Percentiles rank a stretch among this genome's conserved stretches.
Conservation (phyloP, 1,140 invertebrate genomes). For the Musca vetustissima region DNA sequence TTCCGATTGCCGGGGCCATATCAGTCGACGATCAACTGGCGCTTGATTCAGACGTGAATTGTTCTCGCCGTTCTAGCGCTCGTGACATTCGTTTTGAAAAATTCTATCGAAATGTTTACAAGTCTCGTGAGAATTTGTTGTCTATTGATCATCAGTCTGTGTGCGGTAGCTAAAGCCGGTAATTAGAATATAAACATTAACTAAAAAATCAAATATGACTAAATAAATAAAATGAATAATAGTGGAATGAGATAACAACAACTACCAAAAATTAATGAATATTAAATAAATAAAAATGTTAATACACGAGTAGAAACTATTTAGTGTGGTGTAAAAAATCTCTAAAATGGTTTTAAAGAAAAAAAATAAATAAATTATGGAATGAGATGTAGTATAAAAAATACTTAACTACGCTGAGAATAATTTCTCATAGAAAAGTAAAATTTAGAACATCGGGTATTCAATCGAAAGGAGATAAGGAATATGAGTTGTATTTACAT, state of each 20-base stretch:
- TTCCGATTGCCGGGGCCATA: too few species aligned
- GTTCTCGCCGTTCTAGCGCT: too few species aligned
- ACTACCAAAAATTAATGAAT: not conserved
- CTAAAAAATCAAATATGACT: not conserved
- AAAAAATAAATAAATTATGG: too few species aligned
- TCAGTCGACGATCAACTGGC: too few species aligned
- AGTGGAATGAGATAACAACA: not conserved
- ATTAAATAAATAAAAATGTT: not conserved
- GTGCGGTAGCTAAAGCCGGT: conserved; percentile 11
- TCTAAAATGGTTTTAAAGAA: not conserved
- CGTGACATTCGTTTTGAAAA: too few species aligned
- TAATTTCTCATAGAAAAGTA: too few species aligned
- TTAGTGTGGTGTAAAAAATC: not conserved
- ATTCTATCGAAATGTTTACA: too few species aligned
- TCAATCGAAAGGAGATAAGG: too few species aligned
- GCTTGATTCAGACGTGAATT: too few species aligned
- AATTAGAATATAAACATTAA: conserved; percentile 2
- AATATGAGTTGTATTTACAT: too few species aligned
- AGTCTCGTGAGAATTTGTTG: conserved; percentile 4
- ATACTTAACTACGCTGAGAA: too few species aligned
- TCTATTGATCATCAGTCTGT: not conserved
- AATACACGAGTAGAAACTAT: not conserved
- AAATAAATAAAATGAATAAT: conserved; percentile 3
- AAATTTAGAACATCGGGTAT: too few species aligned
- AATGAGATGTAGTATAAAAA: not conserved